Evolutionary conservation across 2,797 vertebrate genomes (phyloP), one percentile per base, ranked within the genome.

Genomic region (Anisognathus igniventris): DNA sequence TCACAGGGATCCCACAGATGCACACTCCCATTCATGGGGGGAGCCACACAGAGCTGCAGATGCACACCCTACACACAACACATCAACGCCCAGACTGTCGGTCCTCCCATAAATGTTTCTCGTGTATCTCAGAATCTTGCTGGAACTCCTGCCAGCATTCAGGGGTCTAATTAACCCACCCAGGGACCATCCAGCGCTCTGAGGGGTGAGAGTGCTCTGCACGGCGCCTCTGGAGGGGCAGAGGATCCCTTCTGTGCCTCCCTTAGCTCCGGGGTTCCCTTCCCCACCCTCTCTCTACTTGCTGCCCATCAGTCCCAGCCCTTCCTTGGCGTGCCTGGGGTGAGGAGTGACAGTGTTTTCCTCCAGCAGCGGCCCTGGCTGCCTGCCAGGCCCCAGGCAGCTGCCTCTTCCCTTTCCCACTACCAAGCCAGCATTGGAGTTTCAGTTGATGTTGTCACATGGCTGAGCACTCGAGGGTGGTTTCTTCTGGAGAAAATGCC

Each of bases 401-500:
- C 47, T 56, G 39, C 67, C 87, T 86, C 51, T 91, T 85, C 73
- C 88, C 76, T 48, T 94, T 90, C 89, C 6, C 30, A 81, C 87
- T 86, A 81, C 66, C 68, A 86, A 77, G 75, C 0, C 0, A 60
- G 64, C 80, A 70, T 9, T 48, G 85, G 83, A 86, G 86, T 92
- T 96, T 93, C 91, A 86, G 48, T 71, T 74, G 77, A 81, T 84
- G 68, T 72, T 95, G 92, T 96, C 90, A 90, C 81, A 39, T 78
- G 94, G 48, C 57, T 77, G 72, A 88, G 54, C 0, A 1, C 94
- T 91, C 2, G 9, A 83, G 65, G 88, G 84, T 78, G 87, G 64
- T 84, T 95, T 86, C 73, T 93, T 93, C 70, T 72, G 83, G 78
- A 95, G 65, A 89, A 93, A 95, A 95, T 62, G 65, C 82, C 95